Evolutionary conservation across 1,140 invertebrate genomes (phyloP).

Genomic region (Zaprionus ornatus): DNA sequence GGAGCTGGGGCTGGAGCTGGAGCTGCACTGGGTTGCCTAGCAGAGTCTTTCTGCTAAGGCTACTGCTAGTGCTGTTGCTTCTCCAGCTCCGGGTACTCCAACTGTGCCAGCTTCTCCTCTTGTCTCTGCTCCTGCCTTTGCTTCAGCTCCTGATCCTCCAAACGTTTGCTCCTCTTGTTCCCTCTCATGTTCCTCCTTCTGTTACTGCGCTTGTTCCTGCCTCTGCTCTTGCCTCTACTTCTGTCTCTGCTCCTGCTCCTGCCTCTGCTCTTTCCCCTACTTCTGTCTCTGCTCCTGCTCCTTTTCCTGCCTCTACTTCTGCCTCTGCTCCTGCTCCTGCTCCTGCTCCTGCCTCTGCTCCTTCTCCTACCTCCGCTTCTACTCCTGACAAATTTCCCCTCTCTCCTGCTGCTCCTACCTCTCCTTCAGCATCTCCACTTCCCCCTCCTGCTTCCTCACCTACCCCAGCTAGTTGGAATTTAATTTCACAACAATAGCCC

Average conservation of each 20-base stretch:
- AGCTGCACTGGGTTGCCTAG: background rate
- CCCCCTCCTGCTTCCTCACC: background rate
- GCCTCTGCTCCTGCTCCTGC: background rate
- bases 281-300: constrained; percentile 1
- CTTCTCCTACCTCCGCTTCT: too few relatives aligned
- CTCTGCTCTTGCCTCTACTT: background rate
- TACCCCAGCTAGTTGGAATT: constrained; percentile 46
- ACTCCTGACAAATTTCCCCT: constrained; percentile 17
- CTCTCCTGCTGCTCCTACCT: background rate
- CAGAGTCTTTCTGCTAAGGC: background rate
- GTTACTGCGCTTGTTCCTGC: background rate
- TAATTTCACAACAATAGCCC: constrained; percentile 51
- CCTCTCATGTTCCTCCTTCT: background rate
- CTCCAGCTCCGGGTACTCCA: too few relatives aligned
- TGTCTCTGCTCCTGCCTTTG: background rate
- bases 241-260: background rate
- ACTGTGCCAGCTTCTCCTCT: too few relatives aligned
- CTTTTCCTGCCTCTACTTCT: constrained; percentile 3
- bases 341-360: background rate
- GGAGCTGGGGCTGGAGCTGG: too few relatives aligned
- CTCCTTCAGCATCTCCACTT: background rate
- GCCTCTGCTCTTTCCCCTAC: background rate
- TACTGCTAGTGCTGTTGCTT: background rate
- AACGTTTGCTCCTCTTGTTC: background rate
- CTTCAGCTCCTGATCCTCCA: background rate